phyloP scores from a whole-genome alignment of 2,888 invertebrate genomes.

The Celastrina argiolus region DNA sequence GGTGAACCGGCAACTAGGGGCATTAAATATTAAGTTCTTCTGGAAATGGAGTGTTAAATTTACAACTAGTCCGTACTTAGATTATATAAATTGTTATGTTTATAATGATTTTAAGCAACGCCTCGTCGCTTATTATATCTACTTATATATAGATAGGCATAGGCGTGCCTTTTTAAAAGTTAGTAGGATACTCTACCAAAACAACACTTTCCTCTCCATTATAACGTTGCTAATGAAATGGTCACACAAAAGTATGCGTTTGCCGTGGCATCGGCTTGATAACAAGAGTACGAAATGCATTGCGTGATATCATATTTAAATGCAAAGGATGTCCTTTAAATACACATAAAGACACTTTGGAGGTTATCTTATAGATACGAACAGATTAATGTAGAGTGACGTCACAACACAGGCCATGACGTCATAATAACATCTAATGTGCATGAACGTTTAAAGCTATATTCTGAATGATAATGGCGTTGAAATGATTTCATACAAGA shows the following conservation, averaged over 20 bases:
- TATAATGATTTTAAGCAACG: no score
- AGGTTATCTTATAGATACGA: constrained; percentile 2
- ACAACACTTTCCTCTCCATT: no score
- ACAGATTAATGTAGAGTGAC: not conserved
- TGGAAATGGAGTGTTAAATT: not conserved
- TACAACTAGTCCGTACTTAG: not conserved
- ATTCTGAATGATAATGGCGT: constrained; percentile 4
- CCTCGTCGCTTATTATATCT: no score
- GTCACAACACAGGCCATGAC: not conserved
- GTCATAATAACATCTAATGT: not conserved
- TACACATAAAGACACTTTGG: not conserved
- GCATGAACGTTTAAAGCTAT: not conserved
- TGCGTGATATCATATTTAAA: not conserved
- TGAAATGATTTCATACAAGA: not conserved
- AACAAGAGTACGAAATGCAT: not conserved
- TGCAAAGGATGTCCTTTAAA: not conserved
- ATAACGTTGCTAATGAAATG: not conserved
- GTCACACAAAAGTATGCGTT: not conserved
- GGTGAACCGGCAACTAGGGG: constrained; percentile 36
- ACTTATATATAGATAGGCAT: no score
- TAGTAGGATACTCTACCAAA: no score
- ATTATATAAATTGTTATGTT: no score
- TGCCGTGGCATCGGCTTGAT: not conserved
- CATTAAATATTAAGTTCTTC: constrained; percentile 33
- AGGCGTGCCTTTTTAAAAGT: no score